Base-by-base conservation (phyloP, 2,888 invertebrate species). In the Polydrusus tereticollis region DNA sequence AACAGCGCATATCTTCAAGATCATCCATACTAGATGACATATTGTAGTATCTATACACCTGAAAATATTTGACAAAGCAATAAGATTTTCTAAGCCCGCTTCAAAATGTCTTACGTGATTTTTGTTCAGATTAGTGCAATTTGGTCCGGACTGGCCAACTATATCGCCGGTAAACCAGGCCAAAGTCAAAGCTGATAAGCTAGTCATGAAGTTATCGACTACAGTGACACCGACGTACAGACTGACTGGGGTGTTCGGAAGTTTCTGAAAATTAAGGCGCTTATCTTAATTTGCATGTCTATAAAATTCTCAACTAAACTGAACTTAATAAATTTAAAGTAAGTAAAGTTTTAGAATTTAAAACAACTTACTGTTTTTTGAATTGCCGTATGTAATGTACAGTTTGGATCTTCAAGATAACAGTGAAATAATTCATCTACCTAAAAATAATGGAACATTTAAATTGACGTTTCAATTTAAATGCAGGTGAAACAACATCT, bases 381-480 rank as follows among this genome's bases (percentile, higher is more conserved):
- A 10, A 91, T 85, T 0, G 89, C 89, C 70, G 84, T 86, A 78
- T 93, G 91, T 0, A 92, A 80, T 4, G 88, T 87, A 81, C 96
- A 96, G 68, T 92, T 89, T 12, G 92, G 89, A 75, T 91, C 91
- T 62, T 88, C 86, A 73, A 95, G 83, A 83, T 93, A 95, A 83
- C 96, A 96, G 82, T 91, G 88, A 18, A 96, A 86, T 80, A 96
- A 88, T 80, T 94, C 93, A 84, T 93, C 91, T 0, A 92, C 88
- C 89, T 91, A 79, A 43, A 71, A 77, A 72, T 50, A 50, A 23
- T 7, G 8, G 72, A 65, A 55, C 8, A 47, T 45, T 41, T 3
- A 1, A 1, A 1, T 2, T n/a, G n/a, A n/a, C 12, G 36, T n/a
- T 29, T 29, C 7, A 29, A 21, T 38, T 18, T 43, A 45, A 29